These are phyloP conservation scores for Otocyon megalotis DNA, from an alignment of 2,113 vertebrate genomes.

Conservation along the genomic window DNA sequence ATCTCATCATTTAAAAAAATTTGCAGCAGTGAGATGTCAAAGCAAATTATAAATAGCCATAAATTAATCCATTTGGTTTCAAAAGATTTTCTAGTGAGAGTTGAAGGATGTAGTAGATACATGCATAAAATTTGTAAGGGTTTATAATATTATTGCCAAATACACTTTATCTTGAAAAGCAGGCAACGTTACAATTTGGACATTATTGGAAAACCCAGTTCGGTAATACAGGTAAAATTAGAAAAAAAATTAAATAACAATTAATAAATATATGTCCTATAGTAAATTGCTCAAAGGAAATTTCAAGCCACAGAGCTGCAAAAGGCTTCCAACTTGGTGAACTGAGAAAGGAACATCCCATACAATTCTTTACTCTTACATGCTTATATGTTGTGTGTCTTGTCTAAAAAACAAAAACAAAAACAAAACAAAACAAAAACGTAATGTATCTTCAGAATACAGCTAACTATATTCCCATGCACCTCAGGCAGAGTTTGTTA, in stretches of 20 bases:
- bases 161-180: conserved; percentile 89
- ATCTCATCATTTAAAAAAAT: conserved; percentile 88
- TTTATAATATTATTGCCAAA: conserved; percentile 89
- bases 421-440: conserved; percentile 72
- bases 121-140: conserved; percentile 87
- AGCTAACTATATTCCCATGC: conserved; percentile 86
- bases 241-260: conserved; percentile 86
- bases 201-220: conserved; percentile 88
- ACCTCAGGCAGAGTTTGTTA: conserved; percentile 84
- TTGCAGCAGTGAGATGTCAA: conserved; percentile 90
- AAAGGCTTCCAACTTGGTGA: conserved; percentile 86
- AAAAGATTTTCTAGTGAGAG: conserved; percentile 87
- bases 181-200: conserved; percentile 92
- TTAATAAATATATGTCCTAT: conserved; percentile 87
- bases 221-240: conserved; percentile 89
- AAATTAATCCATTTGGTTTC: conserved; percentile 90
- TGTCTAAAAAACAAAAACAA: conserved; percentile 75
- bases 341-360: conserved; percentile 88
- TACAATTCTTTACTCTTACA: conserved; percentile 87
- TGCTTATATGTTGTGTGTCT: conserved; percentile 83
- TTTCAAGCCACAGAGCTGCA: conserved; percentile 89
- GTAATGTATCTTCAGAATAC: conserved; percentile 86
- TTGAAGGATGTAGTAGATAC: conserved; percentile 89
- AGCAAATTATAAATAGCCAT: conserved; percentile 90
- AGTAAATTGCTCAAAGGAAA: conserved; percentile 88